A percentile compares a stretch with the other conserved stretches of the same genome.
Evolutionary conservation across 2,888 invertebrate species (phyloP).

Genomic region (Laspeyria flexula): DNA sequence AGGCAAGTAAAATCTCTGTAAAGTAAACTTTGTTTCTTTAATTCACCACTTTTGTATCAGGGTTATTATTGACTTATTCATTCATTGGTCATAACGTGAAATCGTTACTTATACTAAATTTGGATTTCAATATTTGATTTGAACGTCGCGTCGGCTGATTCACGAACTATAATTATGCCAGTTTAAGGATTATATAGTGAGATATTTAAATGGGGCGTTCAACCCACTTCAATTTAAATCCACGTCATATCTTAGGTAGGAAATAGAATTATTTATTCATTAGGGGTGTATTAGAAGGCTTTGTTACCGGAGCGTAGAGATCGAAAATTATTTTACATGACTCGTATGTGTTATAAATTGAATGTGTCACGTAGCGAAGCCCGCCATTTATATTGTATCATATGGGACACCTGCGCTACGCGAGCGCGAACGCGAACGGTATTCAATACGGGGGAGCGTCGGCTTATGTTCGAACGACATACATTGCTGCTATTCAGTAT

Average conservation of each 20-base stretch:
- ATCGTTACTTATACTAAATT: neutral
- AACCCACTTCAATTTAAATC: slow-evolving; percentile 19
- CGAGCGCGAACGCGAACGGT: slow-evolving; percentile 1
- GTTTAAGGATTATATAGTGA: neutral
- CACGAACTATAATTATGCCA: neutral
- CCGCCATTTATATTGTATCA: slow-evolving; percentile 30
- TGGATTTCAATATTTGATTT: neutral
- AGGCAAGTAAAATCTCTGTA: too few species aligned
- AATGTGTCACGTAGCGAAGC: slow-evolving; percentile 24
- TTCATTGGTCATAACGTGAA: too few species aligned
- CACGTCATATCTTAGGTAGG: slow-evolving; percentile 5
- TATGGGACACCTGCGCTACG: slow-evolving; percentile 42
- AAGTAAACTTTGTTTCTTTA: too few species aligned
- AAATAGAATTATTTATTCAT: slow-evolving; percentile 26
- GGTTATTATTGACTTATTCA: too few species aligned
- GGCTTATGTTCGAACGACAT: neutral
- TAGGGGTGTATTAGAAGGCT: slow-evolving; percentile 8
- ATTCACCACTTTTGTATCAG: too few species aligned
- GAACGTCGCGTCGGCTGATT: neutral
- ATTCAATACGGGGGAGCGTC: neutral
- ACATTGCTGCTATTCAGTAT: slow-evolving; percentile 21
- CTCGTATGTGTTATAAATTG: slow-evolving; percentile 22
- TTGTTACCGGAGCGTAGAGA: slow-evolving; percentile 1
- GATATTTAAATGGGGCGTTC: slow-evolving; percentile 5
- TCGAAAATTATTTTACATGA: slow-evolving; percentile 22